Evolutionary conservation across 2,888 invertebrate species (phyloP).

Genomic region (Pilophorus perplexus): DNA sequence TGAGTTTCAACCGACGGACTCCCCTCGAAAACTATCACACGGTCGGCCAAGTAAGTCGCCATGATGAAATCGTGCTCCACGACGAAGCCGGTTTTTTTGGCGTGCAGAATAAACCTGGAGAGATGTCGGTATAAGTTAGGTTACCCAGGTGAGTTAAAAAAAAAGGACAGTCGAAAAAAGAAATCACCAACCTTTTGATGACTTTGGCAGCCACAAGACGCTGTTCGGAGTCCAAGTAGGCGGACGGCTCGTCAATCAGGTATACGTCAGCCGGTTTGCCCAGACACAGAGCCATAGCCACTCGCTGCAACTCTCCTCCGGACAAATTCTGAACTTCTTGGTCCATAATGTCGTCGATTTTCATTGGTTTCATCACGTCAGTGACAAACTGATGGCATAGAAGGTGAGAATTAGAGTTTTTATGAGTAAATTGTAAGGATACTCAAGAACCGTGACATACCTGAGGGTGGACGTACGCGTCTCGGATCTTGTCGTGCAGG

Average conservation of each 20-base stretch:
- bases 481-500: constrained; percentile 93
- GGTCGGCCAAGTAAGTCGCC: constrained; percentile 98
- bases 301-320: constrained; percentile 98
- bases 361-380: constrained; percentile 97
- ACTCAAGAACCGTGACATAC: no score
- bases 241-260: constrained; percentile 97
- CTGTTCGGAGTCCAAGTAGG: constrained; percentile 98
- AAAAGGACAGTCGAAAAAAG: neutral
- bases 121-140: no score
- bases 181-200: constrained; percentile 76
- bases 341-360: constrained; percentile 95
- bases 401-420: neutral
- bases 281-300: constrained; percentile 91
- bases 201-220: constrained; percentile 99
- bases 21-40: constrained; percentile 98
- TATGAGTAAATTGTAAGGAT: neutral
- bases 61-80: constrained; percentile 99
- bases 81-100: constrained; percentile 98
- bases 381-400: constrained; percentile 90
- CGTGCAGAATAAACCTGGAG: constrained; percentile 88
- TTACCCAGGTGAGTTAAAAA: no score
- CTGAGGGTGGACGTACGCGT: constrained; percentile 93
- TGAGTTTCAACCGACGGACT: constrained; percentile 82
- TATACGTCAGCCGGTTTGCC: constrained; percentile 99
- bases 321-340: constrained; percentile 98